Evolutionary conservation across 2,888 invertebrate genomes (phyloP), one percentile per base, ranked within the genome.

Genomic region (Macroteleia sp.): DNA sequence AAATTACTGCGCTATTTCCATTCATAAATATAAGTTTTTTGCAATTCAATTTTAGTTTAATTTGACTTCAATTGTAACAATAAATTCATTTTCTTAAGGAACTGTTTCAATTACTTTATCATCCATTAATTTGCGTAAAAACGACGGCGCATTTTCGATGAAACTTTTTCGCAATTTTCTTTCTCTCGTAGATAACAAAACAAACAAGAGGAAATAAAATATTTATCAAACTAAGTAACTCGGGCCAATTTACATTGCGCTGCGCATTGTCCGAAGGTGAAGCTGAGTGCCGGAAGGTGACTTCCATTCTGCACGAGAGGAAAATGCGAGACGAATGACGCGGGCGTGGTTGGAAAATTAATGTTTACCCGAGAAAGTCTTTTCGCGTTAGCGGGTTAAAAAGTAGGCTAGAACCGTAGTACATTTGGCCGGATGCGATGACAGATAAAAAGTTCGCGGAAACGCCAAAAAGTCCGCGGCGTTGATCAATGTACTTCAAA

Each of bases 281-380:
- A 54, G 17, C 74, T 54, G 50, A 69, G 69, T 62, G 59, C 66
- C 62, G 75, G 69, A 69, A 76, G 61, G 50, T 41, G 56, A 62
- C 61, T 61, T 62, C 69, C 56, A 69, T 44, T 69, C 14, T 12
- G 20, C 32, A 30, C 20, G 34, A 69, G 70, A 64, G 64, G 76
- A 76, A 76, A 70, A 56, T 57, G 19, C 70, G 69, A 62, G 64
- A 61, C 69, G 61, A 67, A 59, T 59, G 73, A 66, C 17, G 50
- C 64, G 70, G 70, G 71, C 48, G 75, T 71, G 62, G 74, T 34
- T 25, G 62, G 75, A 36, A 71, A 76, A 71, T 75, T 69, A 75
- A 79, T 79, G 79, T 75, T 79, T 50, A 52, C 66, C 44, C 67
- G 71, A 64, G 74, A 79, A 75, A 79, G 79, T 79, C 79, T 79